Conservation (phyloP, 2,797 vertebrate species). For the Hypotaenidia philippensis region DNA sequence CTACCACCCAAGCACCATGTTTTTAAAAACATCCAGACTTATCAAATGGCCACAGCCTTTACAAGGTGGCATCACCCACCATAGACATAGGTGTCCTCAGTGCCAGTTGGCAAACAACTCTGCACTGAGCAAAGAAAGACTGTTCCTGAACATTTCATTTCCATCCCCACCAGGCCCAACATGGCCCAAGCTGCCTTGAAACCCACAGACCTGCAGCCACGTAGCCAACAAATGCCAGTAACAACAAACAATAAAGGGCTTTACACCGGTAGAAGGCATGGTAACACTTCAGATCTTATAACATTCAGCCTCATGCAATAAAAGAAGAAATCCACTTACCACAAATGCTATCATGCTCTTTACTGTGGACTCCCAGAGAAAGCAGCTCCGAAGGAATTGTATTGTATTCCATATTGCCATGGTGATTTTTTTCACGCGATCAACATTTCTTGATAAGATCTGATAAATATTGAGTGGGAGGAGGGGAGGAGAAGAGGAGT, state of each 20-base stretch:
- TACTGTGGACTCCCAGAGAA: conserved; percentile 93
- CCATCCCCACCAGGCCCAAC: not conserved
- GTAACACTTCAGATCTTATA: not conserved
- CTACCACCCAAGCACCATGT: not conserved
- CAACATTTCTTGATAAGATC: conserved; percentile 94
- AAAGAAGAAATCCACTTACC: conserved; percentile 86
- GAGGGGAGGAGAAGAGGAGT: conserved; percentile 39
- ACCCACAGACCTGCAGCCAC: not conserved
- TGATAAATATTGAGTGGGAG: conserved; percentile 77
- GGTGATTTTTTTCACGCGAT: conserved; percentile 94
- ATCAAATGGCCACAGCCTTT: not conserved
- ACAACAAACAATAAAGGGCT: not conserved
- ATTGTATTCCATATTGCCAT: conserved; percentile 93
- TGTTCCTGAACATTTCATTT: not conserved
- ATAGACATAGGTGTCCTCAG: accelerated
- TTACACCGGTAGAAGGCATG: accelerated
- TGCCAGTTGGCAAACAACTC: not conserved
- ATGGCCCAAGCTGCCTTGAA: not conserved
- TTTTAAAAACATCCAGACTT: not conserved
- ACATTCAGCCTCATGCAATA: not conserved
- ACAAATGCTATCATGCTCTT: conserved; percentile 92
- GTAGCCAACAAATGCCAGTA: not conserved
- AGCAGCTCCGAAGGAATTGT: conserved; percentile 97
- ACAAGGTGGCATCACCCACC: not conserved
- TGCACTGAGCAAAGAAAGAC: not conserved